Evolutionary conservation across 2,113 vertebrate species (phyloP), one percentile per base, ranked within the genome.

Genomic region (Strix uralensis): DNA sequence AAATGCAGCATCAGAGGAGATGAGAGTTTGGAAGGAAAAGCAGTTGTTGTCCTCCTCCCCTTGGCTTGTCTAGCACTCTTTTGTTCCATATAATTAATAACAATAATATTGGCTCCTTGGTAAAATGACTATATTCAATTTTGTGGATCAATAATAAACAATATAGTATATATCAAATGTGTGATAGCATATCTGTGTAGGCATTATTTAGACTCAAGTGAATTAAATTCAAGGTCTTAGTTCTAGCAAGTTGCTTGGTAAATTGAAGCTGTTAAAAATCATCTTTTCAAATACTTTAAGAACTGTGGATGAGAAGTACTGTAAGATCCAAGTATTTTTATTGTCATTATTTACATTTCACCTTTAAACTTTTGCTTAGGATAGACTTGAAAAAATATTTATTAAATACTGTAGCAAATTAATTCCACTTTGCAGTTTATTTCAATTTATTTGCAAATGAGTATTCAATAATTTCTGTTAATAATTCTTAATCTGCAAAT

Each of bases 71-170:
- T 86, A 55, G 30, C 4, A 2, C 22, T 62, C 16, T 34, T 81
- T n/a, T 72, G 47, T 63, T 92, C 55, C 30, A 25, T 57, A n/a
- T 40, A 86, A 84, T 81, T 81, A 94, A 81, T 74, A 83, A 81
- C 19, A 84, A 38, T 67, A 81, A 71, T 69, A 86, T 38, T 42
- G 47, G 6, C 34, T 94, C n/a, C 7, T 10, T 91, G 38, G 55
- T 89, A 83, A 94, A 91, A 92, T 75, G 3, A 40, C 49, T 83
- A 46, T 81, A 84, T 84, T 95, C n/a, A 88, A 25, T 91, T 84
- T 75, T 88, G 34, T 88, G 70, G 57, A 78, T 94, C 86, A 69
- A 91, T 92, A 92, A 69, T 61, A 84, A 84, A 69, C 23, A 74
- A 47, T 51, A 44, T 4, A 21, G 4, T 52, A 17, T 71, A 47